Percentiles rank a stretch among this genome's conserved stretches.
Evolutionary conservation across 2,888 invertebrate genomes (phyloP).

Genomic region (Athripsodes cinereus): DNA sequence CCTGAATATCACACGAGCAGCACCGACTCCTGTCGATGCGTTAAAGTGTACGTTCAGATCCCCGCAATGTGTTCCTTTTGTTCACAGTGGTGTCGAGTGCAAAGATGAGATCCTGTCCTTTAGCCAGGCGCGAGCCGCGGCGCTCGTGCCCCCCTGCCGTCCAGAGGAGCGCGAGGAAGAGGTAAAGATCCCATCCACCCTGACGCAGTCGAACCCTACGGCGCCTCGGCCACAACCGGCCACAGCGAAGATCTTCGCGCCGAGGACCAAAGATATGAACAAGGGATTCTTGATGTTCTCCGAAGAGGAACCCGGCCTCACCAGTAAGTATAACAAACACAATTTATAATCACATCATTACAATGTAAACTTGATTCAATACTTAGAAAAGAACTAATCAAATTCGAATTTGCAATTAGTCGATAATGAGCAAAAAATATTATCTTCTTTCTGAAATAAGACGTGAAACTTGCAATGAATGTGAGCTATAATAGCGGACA

Average conservation of each 20-base stretch:
- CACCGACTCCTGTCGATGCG: constrained; percentile 25
- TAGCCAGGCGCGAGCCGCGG: constrained; percentile 41
- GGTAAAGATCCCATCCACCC: constrained; percentile 35
- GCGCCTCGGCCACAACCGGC: constrained; percentile 56
- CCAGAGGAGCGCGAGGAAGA: constrained; percentile 36
- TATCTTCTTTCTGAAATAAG: too few relatives aligned
- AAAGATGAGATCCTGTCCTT: constrained; percentile 71
- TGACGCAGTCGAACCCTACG: constrained; percentile 27
- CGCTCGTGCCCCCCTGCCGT: constrained; percentile 31
- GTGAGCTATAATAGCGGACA: too few relatives aligned
- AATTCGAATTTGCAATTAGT: too few relatives aligned
- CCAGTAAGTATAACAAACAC: constrained; percentile 78
- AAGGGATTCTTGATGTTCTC: constrained; percentile 85
- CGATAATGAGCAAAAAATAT: too few relatives aligned
- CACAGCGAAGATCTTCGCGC: constrained; percentile 71
- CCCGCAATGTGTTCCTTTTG: constrained; percentile 27
- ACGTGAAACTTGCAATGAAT: neutral
- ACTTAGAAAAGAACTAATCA: too few relatives aligned
- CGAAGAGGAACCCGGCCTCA: constrained; percentile 75
- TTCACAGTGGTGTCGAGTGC: constrained; percentile 70
- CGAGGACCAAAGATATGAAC: constrained; percentile 88
- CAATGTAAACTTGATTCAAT: too few relatives aligned
- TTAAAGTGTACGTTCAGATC: neutral
- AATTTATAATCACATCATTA: neutral
- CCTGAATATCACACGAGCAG: neutral